Conservation (phyloP, 2,888 invertebrate species). For the Polietes domitor region DNA sequence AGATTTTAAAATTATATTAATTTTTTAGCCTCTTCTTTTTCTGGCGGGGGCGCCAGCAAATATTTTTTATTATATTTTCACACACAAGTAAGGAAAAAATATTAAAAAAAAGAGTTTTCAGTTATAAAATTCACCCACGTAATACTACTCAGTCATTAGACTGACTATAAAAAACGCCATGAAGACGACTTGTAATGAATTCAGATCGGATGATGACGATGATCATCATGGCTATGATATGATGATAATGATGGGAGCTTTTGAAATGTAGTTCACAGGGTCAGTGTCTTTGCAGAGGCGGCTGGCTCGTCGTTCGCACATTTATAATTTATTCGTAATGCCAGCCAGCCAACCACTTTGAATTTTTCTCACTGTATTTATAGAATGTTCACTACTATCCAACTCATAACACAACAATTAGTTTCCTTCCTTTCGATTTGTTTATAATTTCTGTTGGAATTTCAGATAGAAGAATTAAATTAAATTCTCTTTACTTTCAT, state of each 20-base stretch:
- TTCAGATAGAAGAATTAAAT: neutral
- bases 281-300: slow-evolving; percentile 8
- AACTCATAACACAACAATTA: neutral
- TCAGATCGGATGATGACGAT: neutral
- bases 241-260: neutral
- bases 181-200: slow-evolving; percentile 23
- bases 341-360: neutral
- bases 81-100: neutral
- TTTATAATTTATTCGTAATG: neutral
- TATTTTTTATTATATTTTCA: neutral
- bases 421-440: too few species aligned
- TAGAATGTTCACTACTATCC: neutral
- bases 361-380: neutral
- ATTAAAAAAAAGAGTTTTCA: neutral
- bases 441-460: neutral
- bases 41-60: neutral
- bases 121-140: slow-evolving; percentile 11
- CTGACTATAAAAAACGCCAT: neutral
- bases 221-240: neutral
- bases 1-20: slow-evolving; percentile 5
- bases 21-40: neutral
- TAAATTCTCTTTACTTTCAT: neutral
- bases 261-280: slow-evolving; percentile 16
- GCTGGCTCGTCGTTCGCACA: neutral
- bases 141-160: neutral